These are phyloP conservation scores for Malthinus seriepunctatus DNA, from an alignment of 2,888 invertebrate genomes.

Conservation along the genomic window DNA sequence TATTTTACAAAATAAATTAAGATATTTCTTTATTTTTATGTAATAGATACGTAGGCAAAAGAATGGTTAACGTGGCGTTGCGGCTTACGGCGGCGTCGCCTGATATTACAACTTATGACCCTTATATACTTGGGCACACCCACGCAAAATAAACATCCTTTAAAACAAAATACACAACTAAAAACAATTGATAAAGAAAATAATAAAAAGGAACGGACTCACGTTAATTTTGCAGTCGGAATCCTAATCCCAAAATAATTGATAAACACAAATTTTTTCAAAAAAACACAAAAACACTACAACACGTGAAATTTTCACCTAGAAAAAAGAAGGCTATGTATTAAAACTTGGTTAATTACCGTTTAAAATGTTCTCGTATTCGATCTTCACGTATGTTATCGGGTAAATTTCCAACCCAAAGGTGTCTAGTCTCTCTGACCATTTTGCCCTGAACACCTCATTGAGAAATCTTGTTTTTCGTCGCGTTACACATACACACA, in stretches of 20 bases:
- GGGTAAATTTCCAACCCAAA: conserved; percentile 99
- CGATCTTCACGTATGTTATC: conserved; percentile 98
- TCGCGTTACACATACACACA: conserved; percentile 50
- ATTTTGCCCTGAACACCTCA: conserved; percentile 96
- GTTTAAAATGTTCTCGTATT: conserved; percentile 97
- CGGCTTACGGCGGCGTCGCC: conserved; percentile 15
- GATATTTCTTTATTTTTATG: conserved; percentile 21
- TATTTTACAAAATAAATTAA: conserved; percentile 19
- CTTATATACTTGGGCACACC: conserved; percentile 25
- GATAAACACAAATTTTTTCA: conserved; percentile 1
- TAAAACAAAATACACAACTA: conserved; percentile 15
- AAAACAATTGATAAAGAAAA: neutral
- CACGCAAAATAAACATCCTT: conserved; percentile 26
- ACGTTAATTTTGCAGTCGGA: conserved; percentile 12
- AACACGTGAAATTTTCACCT: conserved; percentile 16
- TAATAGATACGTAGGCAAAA: conserved; percentile 19
- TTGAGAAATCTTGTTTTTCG: conserved; percentile 73
- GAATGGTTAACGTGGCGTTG: conserved; percentile 28
- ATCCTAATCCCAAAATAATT: neutral
- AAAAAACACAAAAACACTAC: conserved; percentile 13
- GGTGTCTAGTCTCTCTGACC: conserved; percentile 99
- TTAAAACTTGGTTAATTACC: conserved; percentile 63
- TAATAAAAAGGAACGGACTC: conserved; percentile 30
- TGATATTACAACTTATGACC: conserved; percentile 8
- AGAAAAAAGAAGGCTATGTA: conserved; percentile 15